Conservation (phyloP, 2,797 vertebrate genomes). For the Micromesistius poutassou region DNA sequence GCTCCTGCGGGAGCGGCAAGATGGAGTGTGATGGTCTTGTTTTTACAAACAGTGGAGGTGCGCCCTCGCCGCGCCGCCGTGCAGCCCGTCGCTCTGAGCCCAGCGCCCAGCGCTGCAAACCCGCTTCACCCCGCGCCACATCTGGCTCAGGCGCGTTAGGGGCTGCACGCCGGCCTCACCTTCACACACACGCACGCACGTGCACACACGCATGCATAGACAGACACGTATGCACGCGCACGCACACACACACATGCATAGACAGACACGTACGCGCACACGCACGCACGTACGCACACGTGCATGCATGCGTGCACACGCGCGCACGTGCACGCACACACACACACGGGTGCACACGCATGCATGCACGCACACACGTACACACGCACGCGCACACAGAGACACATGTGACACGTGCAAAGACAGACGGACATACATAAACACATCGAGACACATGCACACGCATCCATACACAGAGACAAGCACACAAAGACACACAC, state of each 20-base stretch:
- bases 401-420: not conserved
- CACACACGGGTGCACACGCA: not conserved
- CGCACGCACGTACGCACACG: not conserved
- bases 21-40: constrained; percentile 84
- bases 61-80: constrained; percentile 68
- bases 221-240: constrained; percentile 39
- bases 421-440: not conserved
- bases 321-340: constrained; percentile 25
- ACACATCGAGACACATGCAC: not conserved
- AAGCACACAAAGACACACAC: constrained; percentile 28
- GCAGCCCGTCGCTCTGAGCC: constrained; percentile 69
- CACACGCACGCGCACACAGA: constrained; percentile 37
- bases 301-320: constrained; percentile 30
- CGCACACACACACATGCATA: not conserved
- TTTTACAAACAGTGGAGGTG: constrained; percentile 81
- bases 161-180: constrained; percentile 20
- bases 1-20: constrained; percentile 76
- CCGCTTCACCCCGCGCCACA: constrained; percentile 63
- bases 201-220: not conserved
- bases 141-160: constrained; percentile 65
- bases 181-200: constrained; percentile 14
- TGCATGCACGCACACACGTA: constrained; percentile 7
- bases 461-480: constrained; percentile 34
- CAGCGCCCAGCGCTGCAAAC: constrained; percentile 48
- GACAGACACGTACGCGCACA: not conserved